Conservation (phyloP, 35 echinoderm and acorn worm genomes). For the Hemicentrotus pulcherrimus region DNA sequence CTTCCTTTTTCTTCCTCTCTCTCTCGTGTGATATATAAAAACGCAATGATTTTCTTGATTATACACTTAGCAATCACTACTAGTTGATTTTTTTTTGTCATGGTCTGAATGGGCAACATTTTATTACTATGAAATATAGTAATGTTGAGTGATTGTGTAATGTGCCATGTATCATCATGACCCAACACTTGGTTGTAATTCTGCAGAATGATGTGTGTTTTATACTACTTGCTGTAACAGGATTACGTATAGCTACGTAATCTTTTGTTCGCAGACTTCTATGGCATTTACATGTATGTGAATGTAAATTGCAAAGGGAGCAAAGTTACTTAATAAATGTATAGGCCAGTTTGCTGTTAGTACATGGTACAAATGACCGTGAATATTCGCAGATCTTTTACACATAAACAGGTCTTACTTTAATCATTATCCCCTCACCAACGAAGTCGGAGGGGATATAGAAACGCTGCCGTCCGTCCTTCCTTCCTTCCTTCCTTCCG, state of each 20-base stretch:
- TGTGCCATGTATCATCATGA: background rate
- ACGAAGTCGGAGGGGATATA: no score
- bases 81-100: background rate
- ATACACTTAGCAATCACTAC: background rate
- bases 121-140: background rate
- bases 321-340: background rate
- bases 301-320: background rate
- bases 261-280: background rate
- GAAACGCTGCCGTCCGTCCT: no score
- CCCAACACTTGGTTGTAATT: background rate
- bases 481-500: no score
- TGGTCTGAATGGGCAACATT: background rate
- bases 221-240: background rate
- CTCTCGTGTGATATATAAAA: background rate
- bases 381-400: no score
- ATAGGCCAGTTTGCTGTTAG: background rate
- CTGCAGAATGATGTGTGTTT: background rate
- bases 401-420: no score
- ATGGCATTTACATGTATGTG: background rate
- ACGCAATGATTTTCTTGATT: background rate
- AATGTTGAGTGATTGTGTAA: background rate
- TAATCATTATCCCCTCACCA: no score
- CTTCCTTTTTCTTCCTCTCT: background rate
- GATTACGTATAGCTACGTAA: background rate
- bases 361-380: no score